Base-by-base conservation (phyloP, 2,888 invertebrate genomes). In the Lasioglossum lativentre region DNA sequence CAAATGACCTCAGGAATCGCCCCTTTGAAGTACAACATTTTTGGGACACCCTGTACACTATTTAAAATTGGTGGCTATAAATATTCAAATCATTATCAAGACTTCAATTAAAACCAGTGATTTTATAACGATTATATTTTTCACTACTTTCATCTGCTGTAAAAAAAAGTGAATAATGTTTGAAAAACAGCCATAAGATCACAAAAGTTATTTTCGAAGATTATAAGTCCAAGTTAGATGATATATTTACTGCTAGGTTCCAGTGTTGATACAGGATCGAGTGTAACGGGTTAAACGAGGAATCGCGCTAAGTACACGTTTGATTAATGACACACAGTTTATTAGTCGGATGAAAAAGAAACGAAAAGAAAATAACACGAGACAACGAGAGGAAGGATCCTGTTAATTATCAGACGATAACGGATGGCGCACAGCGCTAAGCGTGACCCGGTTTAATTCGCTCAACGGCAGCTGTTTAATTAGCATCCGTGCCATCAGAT, bases 401-500 rank as follows among this genome's bases (percentile, higher is more conserved):
- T 85, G 83, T 85, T 85, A 85, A 85, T 85, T 85, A 83, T 45
- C 75, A 78, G 83, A 38, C 72, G 78, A 85, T 75, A 85, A 83
- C 75, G 63, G 84, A 83, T 83, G 75, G 78, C 83, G 78, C 75
- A 72, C 38, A 52, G 59, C 71, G 83, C 42, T 83, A 75, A 83
- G 63, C 72, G 71, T 63, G 45, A 30, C 78, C 63, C 66, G 85
- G 71, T 85, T 85, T 85, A 85, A 85, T 86, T 86, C 85, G 77
- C 85, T 84, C 86, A 73, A 30, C 84, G 45, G 77, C 80, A 80
- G 85, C 85, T 86, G 80, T 70, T 85, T 85, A 86, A 85, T 85
- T 80, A 85, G 75, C 85, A 71, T 70, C 85, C 56, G 70, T 71
- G 68, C 45, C 76, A 77, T 81, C 82, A 79, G 79, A 86, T 86